Evolutionary conservation across 2,888 invertebrate species (phyloP).

Genomic region (Euzophera pinguis): DNA sequence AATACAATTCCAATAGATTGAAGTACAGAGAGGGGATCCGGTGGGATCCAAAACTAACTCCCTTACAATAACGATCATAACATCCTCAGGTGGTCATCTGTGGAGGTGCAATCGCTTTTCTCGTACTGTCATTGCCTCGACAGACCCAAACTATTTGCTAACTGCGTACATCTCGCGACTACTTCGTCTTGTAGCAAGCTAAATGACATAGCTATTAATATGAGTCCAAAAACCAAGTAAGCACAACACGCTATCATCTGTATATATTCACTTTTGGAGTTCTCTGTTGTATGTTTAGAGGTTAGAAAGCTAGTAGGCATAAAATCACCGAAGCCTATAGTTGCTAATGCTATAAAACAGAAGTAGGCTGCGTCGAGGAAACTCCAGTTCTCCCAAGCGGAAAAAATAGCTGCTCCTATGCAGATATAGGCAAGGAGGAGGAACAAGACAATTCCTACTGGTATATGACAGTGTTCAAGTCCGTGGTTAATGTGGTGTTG

Average conservation of each 20-base stretch:
- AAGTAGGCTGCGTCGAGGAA: slow-evolving; percentile 91
- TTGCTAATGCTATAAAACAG: slow-evolving; percentile 91
- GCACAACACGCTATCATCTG: slow-evolving; percentile 90
- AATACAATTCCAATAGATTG: slow-evolving; percentile 39
- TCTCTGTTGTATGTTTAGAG: slow-evolving; percentile 63
- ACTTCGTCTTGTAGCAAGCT: slow-evolving; percentile 91
- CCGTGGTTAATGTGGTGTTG: slow-evolving; percentile 52
- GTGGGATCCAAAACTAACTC: slow-evolving; percentile 36
- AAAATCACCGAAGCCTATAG: slow-evolving; percentile 90
- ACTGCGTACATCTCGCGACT: slow-evolving; percentile 84
- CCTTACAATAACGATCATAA: slow-evolving; percentile 73
- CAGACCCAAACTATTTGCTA: slow-evolving; percentile 85
- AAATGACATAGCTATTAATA: slow-evolving; percentile 91
- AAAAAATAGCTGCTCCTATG: slow-evolving; percentile 87
- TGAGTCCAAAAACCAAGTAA: slow-evolving; percentile 88
- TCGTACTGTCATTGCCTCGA: slow-evolving; percentile 81
- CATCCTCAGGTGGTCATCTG: slow-evolving; percentile 69
- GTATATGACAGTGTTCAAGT: slow-evolving; percentile 67
- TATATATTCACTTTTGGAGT: slow-evolving; percentile 78
- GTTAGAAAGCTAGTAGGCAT: slow-evolving; percentile 81
- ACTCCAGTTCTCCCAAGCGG: slow-evolving; percentile 89
- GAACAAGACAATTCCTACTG: slow-evolving; percentile 79
- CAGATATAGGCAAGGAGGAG: slow-evolving; percentile 87
- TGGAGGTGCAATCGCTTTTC: slow-evolving; percentile 72
- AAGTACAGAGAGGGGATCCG: slow-evolving; percentile 41